A percentile compares a stretch with the other conserved stretches of the same genome.
These are phyloP conservation scores for Saccostrea cuccullata DNA, from an alignment of 1,140 invertebrate species.

Conservation along the genomic window DNA sequence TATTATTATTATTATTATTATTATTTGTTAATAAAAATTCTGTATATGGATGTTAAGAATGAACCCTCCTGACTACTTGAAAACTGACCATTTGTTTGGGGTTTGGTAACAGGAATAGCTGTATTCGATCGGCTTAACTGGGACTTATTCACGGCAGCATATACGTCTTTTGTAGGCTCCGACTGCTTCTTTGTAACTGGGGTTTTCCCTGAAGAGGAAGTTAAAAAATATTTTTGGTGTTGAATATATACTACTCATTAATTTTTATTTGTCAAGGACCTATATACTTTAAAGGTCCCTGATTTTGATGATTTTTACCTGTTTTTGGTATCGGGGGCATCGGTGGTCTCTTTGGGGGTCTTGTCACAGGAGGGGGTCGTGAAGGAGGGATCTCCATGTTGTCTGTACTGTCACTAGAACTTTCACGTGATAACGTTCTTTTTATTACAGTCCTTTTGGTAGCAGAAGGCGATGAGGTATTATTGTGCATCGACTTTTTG, in stretches of 20 bases:
- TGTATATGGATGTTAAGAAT: no score
- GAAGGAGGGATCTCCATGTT: neutral
- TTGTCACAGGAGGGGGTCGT: conserved; percentile 4
- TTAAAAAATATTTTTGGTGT: neutral
- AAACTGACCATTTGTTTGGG: no score
- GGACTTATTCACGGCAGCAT: neutral
- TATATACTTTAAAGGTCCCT: no score
- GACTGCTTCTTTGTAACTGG: neutral
- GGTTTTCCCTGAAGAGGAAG: neutral
- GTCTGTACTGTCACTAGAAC: neutral
- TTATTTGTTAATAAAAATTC: no score
- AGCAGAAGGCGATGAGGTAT: neutral
- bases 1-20: no score
- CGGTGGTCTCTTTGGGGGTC: neutral
- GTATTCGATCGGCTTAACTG: neutral
- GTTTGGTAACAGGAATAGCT: neutral
- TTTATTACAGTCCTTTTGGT: neutral
- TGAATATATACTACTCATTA: no score
- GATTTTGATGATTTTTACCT: neutral
- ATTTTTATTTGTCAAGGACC: no score
- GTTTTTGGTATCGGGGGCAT: neutral
- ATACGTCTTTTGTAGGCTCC: neutral
- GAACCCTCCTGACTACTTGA: no score
- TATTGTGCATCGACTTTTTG: neutral
- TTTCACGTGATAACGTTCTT: neutral